phyloP scores from a whole-genome alignment of 2,113 vertebrate genomes.

The Pteropus alecto region DNA sequence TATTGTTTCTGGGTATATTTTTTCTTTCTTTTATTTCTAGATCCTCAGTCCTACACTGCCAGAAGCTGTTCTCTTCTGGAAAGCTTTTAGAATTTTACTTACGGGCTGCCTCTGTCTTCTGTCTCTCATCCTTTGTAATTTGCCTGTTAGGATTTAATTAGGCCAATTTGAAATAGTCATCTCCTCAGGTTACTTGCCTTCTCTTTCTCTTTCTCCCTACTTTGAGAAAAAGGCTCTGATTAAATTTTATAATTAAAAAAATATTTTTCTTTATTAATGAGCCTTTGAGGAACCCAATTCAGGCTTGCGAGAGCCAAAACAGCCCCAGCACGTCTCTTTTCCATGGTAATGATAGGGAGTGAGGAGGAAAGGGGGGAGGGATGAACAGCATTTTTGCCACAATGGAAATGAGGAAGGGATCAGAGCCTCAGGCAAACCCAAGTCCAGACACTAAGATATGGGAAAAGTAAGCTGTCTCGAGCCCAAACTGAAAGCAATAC shows the following conservation, averaged over 20 bases:
- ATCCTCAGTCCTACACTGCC: background rate
- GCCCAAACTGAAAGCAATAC: background rate
- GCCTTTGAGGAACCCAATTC: background rate
- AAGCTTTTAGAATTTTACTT: background rate
- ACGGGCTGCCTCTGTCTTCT: background rate
- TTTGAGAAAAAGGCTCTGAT: background rate
- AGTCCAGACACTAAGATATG: background rate
- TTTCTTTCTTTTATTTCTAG: background rate
- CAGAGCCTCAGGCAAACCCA: background rate
- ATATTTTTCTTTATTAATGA: conserved; percentile 28
- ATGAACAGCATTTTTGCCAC: background rate
- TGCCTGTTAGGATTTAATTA: conserved; percentile 40
- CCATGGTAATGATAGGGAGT: background rate
- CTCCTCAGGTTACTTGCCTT: background rate
- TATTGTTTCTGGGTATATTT: background rate
- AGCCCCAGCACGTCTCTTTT: background rate
- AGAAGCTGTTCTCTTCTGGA: background rate
- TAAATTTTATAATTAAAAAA: conserved; percentile 46
- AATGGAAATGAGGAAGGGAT: background rate
- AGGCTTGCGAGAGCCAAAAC: background rate
- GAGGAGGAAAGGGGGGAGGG: background rate
- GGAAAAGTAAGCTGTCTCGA: background rate
- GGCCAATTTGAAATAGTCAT: background rate
- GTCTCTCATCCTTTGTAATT: background rate
- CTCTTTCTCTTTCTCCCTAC: background rate